phyloP scores from a whole-genome alignment of 2,113 vertebrate genomes.

The human (Homo sapiens) region GRCh38 chr4:152549001-152549500 shows the following conservation, averaged over 20 bases:
- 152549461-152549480: constrained; percentile 4
- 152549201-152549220: not conserved
- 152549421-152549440: not conserved
- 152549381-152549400: not conserved
- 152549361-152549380: not conserved
- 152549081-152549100: constrained; percentile 25
- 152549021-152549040: constrained; percentile 44
- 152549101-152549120: not conserved
- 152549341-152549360: not conserved
- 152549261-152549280: not conserved
- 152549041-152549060: constrained; percentile 44
- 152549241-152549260: not conserved
- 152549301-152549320: not conserved
- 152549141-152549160: constrained; percentile 3
- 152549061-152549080: not conserved
- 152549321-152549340: not conserved
- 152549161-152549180: not conserved
- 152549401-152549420: not conserved
- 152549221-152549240: not conserved
- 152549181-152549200: constrained; percentile 12
- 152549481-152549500: not conserved
- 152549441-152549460: constrained; percentile 21
- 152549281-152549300: not conserved
- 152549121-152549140: not conserved
- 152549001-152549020: constrained; percentile 11